Evolutionary conservation across 2,888 invertebrate species (phyloP), one percentile per base, ranked within the genome.

Genomic region (Harmothoe impar): DNA sequence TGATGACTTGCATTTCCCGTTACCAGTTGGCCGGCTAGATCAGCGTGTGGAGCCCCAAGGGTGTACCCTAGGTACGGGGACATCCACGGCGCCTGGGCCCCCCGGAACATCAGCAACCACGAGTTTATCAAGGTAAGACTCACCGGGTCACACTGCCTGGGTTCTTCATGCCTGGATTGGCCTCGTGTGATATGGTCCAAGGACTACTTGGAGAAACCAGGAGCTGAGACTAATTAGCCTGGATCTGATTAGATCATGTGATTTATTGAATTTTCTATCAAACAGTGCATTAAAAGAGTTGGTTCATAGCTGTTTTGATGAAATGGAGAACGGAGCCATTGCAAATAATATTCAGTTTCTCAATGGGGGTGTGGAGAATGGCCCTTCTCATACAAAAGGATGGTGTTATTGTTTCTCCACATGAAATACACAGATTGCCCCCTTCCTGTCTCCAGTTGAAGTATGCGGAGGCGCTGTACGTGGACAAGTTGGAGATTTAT

Each of bases 61-160:
- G 94, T 94, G 0, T 94, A 93, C 89, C 94, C 94, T 10, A 91
- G 92, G 35, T 93, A 94, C 91, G 94, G 94, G 10, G 94, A 94
- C 89, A 91, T 93, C 7, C 91, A 91, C 31, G 94, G 94, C 20
- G 92, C 94, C 0, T 94, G 94, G 94, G 94, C 94, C n/a, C 92
- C 93, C 51, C 89, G 91, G 10, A 72, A 43, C 54, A 91, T 91
- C 81, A 92, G 93, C 62, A 88, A 90, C 52, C 89, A 93, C 51
- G 94, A 94, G 89, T 94, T 92, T 91, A 89, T 94, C 72, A 93
- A 94, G 93, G 94, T 94, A 92, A 81, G 90, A 72, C 81, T 25
- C 31, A 35, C n/a, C n/a, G n/a, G n/a, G 5, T 68, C 17, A 17
- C 5, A 68, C n/a, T 68, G 15, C 17, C 12, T 68, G n/a, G 68